These are phyloP conservation scores for Toxostoma redivivum DNA, from an alignment of 2,113 vertebrate species.

Conservation along the genomic window DNA sequence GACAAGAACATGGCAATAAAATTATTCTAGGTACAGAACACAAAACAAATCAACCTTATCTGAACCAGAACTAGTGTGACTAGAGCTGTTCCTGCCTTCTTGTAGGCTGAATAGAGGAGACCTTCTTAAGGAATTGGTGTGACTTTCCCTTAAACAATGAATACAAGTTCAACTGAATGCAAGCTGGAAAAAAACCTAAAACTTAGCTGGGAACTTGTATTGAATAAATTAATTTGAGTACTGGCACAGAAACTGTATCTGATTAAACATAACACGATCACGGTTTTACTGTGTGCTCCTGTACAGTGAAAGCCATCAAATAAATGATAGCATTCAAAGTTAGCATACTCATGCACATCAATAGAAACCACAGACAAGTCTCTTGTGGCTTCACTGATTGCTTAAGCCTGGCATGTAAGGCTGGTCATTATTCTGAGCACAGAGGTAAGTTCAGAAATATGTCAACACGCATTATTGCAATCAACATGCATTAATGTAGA, in stretches of 20 bases:
- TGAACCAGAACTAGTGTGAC: not conserved
- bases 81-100: not conserved
- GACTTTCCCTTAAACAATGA: not conserved
- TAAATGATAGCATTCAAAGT: not conserved
- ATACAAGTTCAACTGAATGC: not conserved
- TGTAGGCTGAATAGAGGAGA: not conserved
- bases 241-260: not conserved
- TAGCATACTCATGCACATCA: not conserved
- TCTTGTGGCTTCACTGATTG: not conserved
- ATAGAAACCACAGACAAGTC: not conserved
- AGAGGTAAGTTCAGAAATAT: not conserved
- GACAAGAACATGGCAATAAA: not conserved
- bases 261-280: fast-evolving
- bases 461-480: not conserved
- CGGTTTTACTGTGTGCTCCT: not conserved
- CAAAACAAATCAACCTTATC: not conserved
- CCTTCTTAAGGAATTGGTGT: not conserved
- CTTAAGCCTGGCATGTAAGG: not conserved
- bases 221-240: not conserved
- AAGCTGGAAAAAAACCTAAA: not conserved
- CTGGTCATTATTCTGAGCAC: not conserved
- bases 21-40: not conserved
- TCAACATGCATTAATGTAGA: not conserved
- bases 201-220: not conserved
- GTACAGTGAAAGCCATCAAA: not conserved